Evolutionary conservation across 2,113 vertebrate species (phyloP).

Genomic region (Colius striatus): DNA sequence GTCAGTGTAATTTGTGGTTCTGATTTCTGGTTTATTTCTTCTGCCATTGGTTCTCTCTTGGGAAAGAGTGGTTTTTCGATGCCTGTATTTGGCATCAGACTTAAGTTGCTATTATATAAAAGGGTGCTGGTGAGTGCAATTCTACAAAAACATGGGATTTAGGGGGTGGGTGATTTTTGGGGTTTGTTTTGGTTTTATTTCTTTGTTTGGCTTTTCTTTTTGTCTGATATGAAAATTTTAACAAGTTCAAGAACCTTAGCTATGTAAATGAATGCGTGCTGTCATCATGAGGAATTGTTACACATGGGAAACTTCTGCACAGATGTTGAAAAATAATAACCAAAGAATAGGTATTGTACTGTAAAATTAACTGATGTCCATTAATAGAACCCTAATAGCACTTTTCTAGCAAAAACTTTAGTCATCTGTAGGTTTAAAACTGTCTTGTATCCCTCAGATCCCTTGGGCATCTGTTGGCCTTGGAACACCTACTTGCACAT

Average conservation of each 20-base stretch:
- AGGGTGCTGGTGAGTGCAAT: background rate
- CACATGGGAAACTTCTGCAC: background rate
- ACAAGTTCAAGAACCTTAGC: background rate
- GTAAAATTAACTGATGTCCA: background rate
- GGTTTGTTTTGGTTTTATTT: no score
- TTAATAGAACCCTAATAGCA: background rate
- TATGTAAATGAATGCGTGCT: background rate
- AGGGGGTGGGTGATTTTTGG: no score
- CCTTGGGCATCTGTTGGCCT: background rate
- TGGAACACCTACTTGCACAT: background rate
- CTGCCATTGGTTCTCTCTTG: background rate
- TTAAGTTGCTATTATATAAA: background rate
- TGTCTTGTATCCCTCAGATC: background rate
- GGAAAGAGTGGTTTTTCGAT: background rate
- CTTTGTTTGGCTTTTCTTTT: no score
- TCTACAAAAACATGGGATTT: background rate
- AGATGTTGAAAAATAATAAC: background rate
- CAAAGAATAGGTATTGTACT: background rate
- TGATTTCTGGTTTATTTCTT: background rate
- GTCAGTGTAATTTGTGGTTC: background rate
- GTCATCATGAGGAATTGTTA: background rate
- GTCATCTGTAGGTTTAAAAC: background rate
- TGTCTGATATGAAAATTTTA: no score
- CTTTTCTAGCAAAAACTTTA: background rate
- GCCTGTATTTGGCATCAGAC: background rate